Evolutionary conservation across 1,140 invertebrate species (phyloP), one percentile per base, ranked within the genome.

Genomic region (Araneus ventricosus): DNA sequence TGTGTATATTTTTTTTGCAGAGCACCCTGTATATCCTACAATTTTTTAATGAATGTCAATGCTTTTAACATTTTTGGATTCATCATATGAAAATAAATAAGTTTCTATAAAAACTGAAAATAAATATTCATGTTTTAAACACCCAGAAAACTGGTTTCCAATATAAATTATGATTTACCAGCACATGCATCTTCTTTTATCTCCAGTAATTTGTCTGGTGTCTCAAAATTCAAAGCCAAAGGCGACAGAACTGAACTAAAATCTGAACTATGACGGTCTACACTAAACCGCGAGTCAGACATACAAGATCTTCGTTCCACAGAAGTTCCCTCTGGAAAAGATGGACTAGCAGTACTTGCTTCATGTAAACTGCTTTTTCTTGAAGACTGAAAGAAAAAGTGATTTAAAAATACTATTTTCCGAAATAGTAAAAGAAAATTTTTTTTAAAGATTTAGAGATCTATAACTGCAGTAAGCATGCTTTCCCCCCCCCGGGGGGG

Each of bases 211-310:
- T 41, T 91, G 52, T 91, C 89, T 10, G 89, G 89, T 27, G 89
- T 91, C 14, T 63, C 79, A 45, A 91, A 91, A 17, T 82, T 91
- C 57, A 91, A 63, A 20, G 52, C 52, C 30, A 91, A 39, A 61
- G 89, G 89, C 24, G 89, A 84, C 7, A 52, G 7, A 24, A 67
- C 20, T 30, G 34, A 14, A 30, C 87, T 70, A 70, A 41, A 70
- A 27, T 84, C 80, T 20, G 80, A 84, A 57, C 80, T 57, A 17
- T 27, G 80, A 20, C 34, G 22, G 24, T 84, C 41, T 14, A 17
- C 30, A 75, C 67, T 75, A 34, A 30, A 30, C 24, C n/a, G 45
- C 1, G 80, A 84, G 37, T 67, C 87, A 70, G 63, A 67, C 22
- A 57, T 34, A 59, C 10, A 86, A 30, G 45, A 22, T 27, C 87